phyloP scores from a whole-genome alignment of 2,888 invertebrate genomes.

The Campaea margaritaria region DNA sequence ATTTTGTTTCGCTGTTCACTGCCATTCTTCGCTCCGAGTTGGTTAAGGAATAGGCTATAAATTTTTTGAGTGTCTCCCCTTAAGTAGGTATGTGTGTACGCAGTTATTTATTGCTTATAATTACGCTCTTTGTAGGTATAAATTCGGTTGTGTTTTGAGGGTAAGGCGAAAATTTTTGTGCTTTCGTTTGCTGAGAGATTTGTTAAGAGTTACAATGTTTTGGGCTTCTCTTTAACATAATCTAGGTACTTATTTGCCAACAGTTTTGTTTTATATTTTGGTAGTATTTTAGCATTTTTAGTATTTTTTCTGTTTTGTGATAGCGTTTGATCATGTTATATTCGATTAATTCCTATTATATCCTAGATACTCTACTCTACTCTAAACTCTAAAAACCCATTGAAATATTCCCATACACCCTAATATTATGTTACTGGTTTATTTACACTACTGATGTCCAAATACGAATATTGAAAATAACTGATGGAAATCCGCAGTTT shows the following conservation, averaged over 20 bases:
- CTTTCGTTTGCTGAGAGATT: constrained; percentile 31
- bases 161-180: constrained; percentile 35
- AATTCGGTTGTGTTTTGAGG: constrained; percentile 40
- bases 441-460: no score
- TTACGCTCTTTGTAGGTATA: constrained; percentile 43
- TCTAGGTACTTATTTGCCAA: no score
- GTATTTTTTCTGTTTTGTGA: neutral
- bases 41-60: constrained; percentile 74
- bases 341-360: no score
- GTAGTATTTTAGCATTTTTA: no score
- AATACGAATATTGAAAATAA: no score
- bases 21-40: constrained; percentile 55
- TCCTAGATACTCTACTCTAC: no score
- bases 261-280: no score
- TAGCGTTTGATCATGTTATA: no score
- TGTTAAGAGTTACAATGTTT: constrained; percentile 18
- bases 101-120: constrained; percentile 69
- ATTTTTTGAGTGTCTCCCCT: constrained; percentile 67
- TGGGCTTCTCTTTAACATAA: constrained; percentile 12
- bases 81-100: constrained; percentile 63
- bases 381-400: no score
- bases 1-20: constrained; percentile 59
- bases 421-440: no score
- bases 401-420: no score
- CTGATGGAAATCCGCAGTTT: no score